These are phyloP conservation scores for Clistopyga incitator DNA, from an alignment of 2,888 invertebrate species.

Conservation along the genomic window DNA sequence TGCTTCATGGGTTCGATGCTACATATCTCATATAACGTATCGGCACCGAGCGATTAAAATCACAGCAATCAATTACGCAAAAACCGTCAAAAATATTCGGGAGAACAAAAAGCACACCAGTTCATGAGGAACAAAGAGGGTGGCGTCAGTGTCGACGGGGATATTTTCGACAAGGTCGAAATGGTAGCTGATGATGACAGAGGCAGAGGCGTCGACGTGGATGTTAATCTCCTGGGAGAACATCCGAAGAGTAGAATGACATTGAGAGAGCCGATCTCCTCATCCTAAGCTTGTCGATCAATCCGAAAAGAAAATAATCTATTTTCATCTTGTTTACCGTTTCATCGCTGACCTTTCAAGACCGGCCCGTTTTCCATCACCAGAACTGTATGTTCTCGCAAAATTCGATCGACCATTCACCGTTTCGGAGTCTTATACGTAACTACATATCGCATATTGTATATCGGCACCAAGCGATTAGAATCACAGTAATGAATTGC, in stretches of 20 bases:
- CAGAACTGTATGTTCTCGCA: no score
- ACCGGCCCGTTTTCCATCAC: no score
- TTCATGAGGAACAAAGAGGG: background rate
- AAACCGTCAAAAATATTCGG: background rate
- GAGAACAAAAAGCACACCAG: background rate
- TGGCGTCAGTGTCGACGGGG: background rate
- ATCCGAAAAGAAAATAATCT: no score
- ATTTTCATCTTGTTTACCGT: no score
- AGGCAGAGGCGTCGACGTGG: slow-evolving; percentile 34
- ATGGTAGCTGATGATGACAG: slow-evolving; percentile 10
- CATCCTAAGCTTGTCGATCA: no score
- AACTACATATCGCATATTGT: background rate
- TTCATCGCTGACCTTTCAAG: no score
- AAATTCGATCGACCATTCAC: background rate
- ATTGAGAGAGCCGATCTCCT: no score
- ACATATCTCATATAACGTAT: background rate
- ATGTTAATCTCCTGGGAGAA: slow-evolving; percentile 51
- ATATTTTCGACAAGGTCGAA: background rate
- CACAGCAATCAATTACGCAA: background rate
- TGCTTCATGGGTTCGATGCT: background rate
- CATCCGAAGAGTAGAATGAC: slow-evolving; percentile 86
- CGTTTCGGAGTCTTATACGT: background rate
- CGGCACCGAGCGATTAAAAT: background rate
- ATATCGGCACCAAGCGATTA: background rate
- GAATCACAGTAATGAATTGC: background rate